phyloP scores from a whole-genome alignment of 1,140 invertebrate genomes.

The Drosophila mayri region DNA sequence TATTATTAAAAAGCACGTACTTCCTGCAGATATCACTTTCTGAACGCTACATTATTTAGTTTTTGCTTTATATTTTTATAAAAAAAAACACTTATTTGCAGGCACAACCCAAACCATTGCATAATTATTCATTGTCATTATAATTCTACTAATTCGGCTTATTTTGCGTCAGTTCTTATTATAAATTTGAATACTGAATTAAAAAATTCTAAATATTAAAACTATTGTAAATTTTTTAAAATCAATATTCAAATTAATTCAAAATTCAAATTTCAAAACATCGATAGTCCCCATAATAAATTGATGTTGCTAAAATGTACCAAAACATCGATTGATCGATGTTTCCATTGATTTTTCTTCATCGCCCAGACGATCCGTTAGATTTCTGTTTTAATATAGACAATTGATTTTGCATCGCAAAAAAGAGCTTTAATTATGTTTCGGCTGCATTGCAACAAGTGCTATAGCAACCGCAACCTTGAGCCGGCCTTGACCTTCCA shows the following conservation, averaged over 20 bases:
- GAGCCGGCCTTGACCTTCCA: conserved; percentile 14
- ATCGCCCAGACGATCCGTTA: conserved; percentile 8
- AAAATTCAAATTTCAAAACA: too few relatives aligned
- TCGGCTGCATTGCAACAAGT: conserved; percentile 55
- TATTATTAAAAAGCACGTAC: conserved; percentile 1
- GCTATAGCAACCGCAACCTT: conserved; percentile 5
- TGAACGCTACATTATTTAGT: not conserved
- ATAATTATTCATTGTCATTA: not conserved
- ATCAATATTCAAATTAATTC: too few relatives aligned
- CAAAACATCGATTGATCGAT: too few relatives aligned
- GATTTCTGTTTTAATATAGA: not conserved
- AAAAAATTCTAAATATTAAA: too few relatives aligned
- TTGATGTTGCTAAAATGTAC: too few relatives aligned
- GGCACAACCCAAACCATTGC: not conserved
- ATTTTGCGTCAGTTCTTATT: too few relatives aligned
- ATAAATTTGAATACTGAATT: too few relatives aligned
- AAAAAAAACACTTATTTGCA: not conserved
- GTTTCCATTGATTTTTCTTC: too few relatives aligned
- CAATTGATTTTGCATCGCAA: not conserved
- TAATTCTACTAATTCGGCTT: too few relatives aligned
- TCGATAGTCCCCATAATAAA: too few relatives aligned
- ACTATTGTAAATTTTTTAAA: too few relatives aligned
- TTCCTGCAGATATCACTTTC: not conserved
- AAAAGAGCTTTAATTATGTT: conserved; percentile 26
- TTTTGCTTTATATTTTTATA: not conserved